A percentile compares a stretch with the other conserved stretches of the same genome.
These are phyloP conservation scores for Leiothrix lutea DNA, from an alignment of 2,113 vertebrate genomes.

Conservation along the genomic window DNA sequence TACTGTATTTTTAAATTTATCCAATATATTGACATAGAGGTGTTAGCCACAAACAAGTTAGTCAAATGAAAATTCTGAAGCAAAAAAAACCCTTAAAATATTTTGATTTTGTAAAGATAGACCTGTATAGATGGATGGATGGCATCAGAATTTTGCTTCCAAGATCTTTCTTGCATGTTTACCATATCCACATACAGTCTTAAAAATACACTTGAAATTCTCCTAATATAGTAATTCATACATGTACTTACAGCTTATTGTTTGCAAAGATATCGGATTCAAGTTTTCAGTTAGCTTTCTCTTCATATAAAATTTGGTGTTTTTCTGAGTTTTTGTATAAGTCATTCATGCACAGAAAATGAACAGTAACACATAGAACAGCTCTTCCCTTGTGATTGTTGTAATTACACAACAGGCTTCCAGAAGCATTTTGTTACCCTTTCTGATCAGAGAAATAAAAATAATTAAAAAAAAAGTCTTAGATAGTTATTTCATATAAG, in stretches of 20 bases:
- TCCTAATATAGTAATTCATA: neutral
- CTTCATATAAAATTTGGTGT: neutral
- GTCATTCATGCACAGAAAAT: neutral
- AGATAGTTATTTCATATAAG: neutral
- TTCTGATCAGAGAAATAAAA: neutral
- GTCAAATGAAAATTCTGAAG: neutral
- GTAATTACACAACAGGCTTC: neutral
- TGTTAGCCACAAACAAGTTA: neutral
- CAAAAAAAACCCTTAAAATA: neutral
- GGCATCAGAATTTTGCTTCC: neutral
- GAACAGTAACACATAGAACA: neutral
- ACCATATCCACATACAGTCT: neutral
- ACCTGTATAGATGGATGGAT: neutral
- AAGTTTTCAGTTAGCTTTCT: neutral
- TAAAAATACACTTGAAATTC: neutral
- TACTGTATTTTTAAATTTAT: neutral
- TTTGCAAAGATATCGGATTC: neutral
- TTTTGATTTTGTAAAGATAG: neutral
- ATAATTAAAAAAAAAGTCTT: neutral
- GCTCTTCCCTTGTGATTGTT: neutral
- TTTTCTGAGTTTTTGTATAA: neutral
- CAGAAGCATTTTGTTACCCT: neutral
- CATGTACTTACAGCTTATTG: fast-evolving
- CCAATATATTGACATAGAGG: neutral
- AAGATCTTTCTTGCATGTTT: neutral